Percentiles rank a stretch among this genome's conserved stretches.
Evolutionary conservation across 2,113 vertebrate genomes (phyloP).

Genomic region (Andinoacara biseriatus): DNA sequence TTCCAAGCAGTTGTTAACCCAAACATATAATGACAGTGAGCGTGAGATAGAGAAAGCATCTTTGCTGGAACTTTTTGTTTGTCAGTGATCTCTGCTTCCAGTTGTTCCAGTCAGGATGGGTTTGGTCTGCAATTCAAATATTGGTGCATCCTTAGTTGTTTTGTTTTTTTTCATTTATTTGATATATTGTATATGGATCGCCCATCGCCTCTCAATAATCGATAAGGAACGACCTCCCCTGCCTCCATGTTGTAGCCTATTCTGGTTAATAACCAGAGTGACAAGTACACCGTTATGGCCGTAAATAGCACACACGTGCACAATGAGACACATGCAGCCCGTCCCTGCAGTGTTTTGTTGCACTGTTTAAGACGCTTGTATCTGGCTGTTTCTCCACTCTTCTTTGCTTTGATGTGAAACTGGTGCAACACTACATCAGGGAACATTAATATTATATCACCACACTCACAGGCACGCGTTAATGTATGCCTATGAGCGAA

Average conservation of each 20-base stretch:
- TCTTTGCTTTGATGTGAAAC: conserved; percentile 66
- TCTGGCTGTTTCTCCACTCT: conserved; percentile 37
- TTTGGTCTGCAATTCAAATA: neutral
- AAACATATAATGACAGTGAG: neutral
- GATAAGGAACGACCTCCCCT: neutral
- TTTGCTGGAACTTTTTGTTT: neutral
- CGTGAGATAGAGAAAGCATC: neutral
- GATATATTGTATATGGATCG: neutral
- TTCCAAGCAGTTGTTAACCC: neutral
- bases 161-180: neutral
- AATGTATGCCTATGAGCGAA: conserved; percentile 19
- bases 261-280: neutral
- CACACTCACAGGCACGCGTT: neutral
- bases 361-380: conserved; percentile 53
- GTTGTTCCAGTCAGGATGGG: neutral
- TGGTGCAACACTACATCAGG: conserved; percentile 65
- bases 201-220: neutral
- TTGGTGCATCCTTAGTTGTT: neutral
- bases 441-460: conserved; percentile 69
- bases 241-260: neutral
- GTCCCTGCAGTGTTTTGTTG: conserved; percentile 49
- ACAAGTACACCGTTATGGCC: neutral
- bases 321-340: neutral
- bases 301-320: conserved; percentile 6
- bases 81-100: neutral